Conservation (phyloP, 2,113 vertebrate genomes). For the Gobio gobio region DNA sequence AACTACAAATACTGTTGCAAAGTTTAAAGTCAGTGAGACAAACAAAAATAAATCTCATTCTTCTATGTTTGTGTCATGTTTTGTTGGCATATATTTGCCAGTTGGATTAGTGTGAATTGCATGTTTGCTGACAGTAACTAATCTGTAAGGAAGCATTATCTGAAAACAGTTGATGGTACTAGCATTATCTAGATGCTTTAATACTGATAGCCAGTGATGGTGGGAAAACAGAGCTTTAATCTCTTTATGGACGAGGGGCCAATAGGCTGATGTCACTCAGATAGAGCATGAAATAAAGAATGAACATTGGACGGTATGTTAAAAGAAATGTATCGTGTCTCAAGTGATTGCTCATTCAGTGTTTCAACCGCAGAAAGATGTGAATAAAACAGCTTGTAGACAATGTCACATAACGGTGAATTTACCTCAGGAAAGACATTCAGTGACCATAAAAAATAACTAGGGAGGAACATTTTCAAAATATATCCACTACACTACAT, state of each 20-base stretch:
- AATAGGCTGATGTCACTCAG: too few species aligned
- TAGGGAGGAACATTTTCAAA: not conserved
- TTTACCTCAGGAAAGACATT: not conserved
- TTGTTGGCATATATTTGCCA: too few species aligned
- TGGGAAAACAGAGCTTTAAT: slow-evolving; percentile 26
- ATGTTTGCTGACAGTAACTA: slow-evolving; percentile 18
- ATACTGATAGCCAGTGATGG: not conserved
- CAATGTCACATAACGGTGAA: too few species aligned
- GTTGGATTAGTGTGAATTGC: not conserved
- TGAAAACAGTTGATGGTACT: not conserved
- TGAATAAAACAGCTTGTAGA: too few species aligned
- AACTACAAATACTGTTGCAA: too few species aligned
- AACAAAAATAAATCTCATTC: not conserved
- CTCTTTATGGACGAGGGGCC: not conserved
- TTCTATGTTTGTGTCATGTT: not conserved
- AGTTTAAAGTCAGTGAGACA: not conserved
- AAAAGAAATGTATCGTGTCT: too few species aligned
- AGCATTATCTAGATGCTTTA: not conserved
- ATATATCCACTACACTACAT: not conserved
- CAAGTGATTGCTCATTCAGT: too few species aligned
- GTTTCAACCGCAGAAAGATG: too few species aligned
- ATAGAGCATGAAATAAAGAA: too few species aligned
- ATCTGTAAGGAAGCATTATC: slow-evolving; percentile 8
- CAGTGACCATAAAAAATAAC: not conserved
- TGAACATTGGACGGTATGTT: too few species aligned